phyloP scores from a whole-genome alignment of 2,797 vertebrate genomes.

The Mallotus villosus region DNA sequence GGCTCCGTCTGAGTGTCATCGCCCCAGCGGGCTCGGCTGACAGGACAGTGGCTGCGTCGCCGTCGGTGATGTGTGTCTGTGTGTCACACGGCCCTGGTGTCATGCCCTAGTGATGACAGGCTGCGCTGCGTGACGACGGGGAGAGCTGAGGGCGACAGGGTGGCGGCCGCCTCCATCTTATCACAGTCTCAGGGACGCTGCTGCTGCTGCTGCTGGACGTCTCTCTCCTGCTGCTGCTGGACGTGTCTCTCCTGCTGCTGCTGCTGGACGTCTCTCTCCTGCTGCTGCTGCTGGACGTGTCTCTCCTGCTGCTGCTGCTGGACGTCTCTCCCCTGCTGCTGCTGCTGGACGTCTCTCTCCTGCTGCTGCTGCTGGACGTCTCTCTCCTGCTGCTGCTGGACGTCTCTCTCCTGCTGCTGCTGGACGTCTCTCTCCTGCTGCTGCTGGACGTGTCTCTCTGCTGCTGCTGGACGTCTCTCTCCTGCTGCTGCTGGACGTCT shows the following conservation, averaged over 20 bases:
- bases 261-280: not conserved
- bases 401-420: not conserved
- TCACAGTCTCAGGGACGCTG: constrained; percentile 19
- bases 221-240: not conserved
- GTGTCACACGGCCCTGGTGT: constrained; percentile 36
- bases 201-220: not conserved
- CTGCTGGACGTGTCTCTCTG: not conserved
- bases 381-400: too few species aligned
- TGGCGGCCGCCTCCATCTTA: constrained; percentile 41
- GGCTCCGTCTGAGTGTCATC: not conserved
- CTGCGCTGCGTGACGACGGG: constrained; percentile 53
- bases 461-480: not conserved
- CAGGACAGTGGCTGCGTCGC: constrained; percentile 21
- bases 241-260: not conserved
- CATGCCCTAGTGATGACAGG: constrained; percentile 43
- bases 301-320: not conserved
- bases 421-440: not conserved
- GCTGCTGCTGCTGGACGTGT: too few species aligned
- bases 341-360: not conserved
- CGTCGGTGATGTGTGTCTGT: constrained; percentile 43
- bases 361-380: not conserved
- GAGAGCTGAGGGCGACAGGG: constrained; percentile 36
- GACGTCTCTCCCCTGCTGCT: not conserved
- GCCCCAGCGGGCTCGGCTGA: constrained; percentile 41
- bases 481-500: not conserved